These are phyloP conservation scores for Arrhopalites spinosus DNA, from an alignment of 2,888 invertebrate genomes.

Conservation along the genomic window DNA sequence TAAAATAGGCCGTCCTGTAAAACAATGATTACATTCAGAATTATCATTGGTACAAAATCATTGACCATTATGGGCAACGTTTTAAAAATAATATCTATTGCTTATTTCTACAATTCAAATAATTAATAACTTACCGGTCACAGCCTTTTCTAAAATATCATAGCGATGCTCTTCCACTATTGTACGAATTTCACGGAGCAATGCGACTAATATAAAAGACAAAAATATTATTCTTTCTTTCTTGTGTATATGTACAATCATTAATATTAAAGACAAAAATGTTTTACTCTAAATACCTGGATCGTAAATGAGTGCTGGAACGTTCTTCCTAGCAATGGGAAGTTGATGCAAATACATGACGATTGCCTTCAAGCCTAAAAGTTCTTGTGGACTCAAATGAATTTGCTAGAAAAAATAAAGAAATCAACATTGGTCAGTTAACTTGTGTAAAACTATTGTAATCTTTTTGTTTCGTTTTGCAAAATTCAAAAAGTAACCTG, in stretches of 20 bases:
- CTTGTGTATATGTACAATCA: background rate
- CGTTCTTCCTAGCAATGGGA: slow-evolving; percentile 86
- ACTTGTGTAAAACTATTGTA: too few relatives aligned
- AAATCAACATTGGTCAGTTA: background rate
- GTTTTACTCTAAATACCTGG: slow-evolving; percentile 82
- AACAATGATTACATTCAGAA: too few relatives aligned
- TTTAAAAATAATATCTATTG: too few relatives aligned
- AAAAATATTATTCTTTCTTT: background rate
- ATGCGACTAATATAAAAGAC: slow-evolving; percentile 64
- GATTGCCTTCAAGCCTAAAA: slow-evolving; percentile 69
- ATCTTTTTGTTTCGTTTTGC: background rate
- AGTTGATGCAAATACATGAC: slow-evolving; percentile 88
- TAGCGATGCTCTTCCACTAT: slow-evolving; percentile 86
- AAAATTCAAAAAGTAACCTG: slow-evolving; percentile 21
- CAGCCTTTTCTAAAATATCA: slow-evolving; percentile 80
- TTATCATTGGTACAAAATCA: too few relatives aligned
- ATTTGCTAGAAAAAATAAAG: slow-evolving; percentile 54
- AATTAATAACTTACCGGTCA: slow-evolving; percentile 86
- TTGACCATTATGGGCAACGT: too few relatives aligned
- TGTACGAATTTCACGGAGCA: slow-evolving; percentile 86
- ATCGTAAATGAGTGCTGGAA: slow-evolving; percentile 86
- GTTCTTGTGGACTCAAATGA: slow-evolving; percentile 62
- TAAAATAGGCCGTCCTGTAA: slow-evolving; percentile 67
- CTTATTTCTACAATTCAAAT: too few relatives aligned
- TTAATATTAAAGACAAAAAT: too few relatives aligned